These are phyloP conservation scores for Regulus satrapa DNA, from an alignment of 2,113 vertebrate genomes.

Conservation along the genomic window DNA sequence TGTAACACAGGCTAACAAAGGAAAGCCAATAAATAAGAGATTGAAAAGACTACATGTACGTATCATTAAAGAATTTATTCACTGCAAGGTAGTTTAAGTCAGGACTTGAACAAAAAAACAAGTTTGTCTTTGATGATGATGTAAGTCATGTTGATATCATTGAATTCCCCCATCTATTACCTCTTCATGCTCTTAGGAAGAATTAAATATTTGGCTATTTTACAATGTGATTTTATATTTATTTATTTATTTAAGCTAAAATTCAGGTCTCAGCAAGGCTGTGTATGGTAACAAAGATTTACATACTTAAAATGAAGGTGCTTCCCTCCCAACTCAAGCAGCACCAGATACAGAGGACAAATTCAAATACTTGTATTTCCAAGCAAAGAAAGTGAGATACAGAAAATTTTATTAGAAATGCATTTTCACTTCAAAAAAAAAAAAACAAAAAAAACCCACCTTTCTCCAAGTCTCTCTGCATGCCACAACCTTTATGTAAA, in stretches of 20 bases:
- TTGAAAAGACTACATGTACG: not conserved
- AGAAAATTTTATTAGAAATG: not conserved
- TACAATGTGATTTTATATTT: too few species aligned
- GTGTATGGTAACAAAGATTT: not conserved
- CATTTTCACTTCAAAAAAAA: not conserved
- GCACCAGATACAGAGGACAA: not conserved
- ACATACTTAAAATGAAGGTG: not conserved
- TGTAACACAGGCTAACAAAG: not conserved
- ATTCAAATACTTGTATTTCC: not conserved
- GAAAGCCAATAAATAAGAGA: not conserved
- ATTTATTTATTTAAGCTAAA: too few species aligned
- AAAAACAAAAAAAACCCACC: too few species aligned
- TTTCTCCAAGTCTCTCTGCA: not conserved
- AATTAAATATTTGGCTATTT: not conserved
- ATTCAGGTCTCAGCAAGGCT: not conserved
- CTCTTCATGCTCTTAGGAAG: not conserved
- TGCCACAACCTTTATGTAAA: not conserved
- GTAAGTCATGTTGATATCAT: not conserved
- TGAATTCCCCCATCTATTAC: not conserved
- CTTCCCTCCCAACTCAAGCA: not conserved
- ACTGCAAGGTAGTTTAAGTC: not conserved
- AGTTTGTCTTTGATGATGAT: not conserved
- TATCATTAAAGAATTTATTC: not conserved
- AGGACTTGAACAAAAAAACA: not conserved
- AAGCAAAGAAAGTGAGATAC: not conserved